Evolutionary conservation across 2,888 invertebrate genomes (phyloP), one percentile per base, ranked within the genome.

Genomic region (Sinotaia quadrata): DNA sequence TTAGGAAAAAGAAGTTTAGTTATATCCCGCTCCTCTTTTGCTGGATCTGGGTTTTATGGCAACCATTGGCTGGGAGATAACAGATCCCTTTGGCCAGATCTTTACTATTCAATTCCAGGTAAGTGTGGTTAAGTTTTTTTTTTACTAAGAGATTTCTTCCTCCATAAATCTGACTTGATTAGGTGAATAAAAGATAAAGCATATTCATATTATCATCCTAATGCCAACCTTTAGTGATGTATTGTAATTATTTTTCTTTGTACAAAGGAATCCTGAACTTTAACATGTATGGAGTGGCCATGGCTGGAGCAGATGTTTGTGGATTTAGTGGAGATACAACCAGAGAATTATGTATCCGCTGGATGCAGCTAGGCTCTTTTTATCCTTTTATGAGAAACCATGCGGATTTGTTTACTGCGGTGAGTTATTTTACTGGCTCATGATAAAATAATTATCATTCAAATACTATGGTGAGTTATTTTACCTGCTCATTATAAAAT

Each of bases 251-350:
- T 51, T 51, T 51, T 21, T 77, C 86, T 87, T n/a, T n/a, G n/a
- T n/a, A n/a, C n/a, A 24, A 52, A 92, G 93, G 92, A 75, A 86
- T 94, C 70, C 87, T 95, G 52, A 92, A 91, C 83, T 93, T 92
- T 76, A 81, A 87, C 61, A 71, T 87, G 76, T 88, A 84, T 75
- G 87, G 87, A 21, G 80, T 87, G 10, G 81, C 86, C 15, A 74
- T 87, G 77, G 84, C 84, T 59, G 88, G 88, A 1, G 84, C 87
- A 21, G 88, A 88, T 72, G 81, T 87, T 24, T 88, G 88, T 78
- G 88, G 87, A 1, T 88, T 88, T 69, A 62, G 36, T 31, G 81
- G 78, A 0, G 74, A 78, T 62, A 84, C 87, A 4, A 86, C 75
- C 8, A 83, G 84, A 49, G 87, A 88, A 68, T 75, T 88, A 60